Evolutionary conservation across 1,140 invertebrate genomes (phyloP).

Genomic region (Drosophila simulans): DNA sequence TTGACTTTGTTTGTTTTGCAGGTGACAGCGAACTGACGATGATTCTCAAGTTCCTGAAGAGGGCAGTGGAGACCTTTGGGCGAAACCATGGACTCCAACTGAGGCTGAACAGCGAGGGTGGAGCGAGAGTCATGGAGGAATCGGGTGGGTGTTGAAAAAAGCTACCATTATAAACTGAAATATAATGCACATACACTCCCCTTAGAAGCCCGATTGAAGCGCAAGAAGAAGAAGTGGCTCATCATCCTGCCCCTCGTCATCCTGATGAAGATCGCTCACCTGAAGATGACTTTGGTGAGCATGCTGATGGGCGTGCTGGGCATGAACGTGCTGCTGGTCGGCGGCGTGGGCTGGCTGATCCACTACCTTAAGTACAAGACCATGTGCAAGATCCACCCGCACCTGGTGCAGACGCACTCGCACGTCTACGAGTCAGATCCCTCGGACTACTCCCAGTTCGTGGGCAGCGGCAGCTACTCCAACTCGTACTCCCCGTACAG

Average conservation of each 20-base stretch:
- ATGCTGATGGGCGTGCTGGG: constrained; percentile 67
- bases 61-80: constrained; percentile 74
- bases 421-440: constrained; percentile 82
- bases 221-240: constrained; percentile 76
- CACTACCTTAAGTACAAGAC: constrained; percentile 82
- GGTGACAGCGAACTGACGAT: constrained; percentile 70
- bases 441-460: constrained; percentile 75
- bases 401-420: constrained; percentile 78
- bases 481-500: constrained; percentile 64
- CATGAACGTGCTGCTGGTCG: constrained; percentile 75
- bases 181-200: neutral
- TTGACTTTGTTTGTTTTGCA: constrained; percentile 33
- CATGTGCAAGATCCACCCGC: constrained; percentile 81
- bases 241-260: constrained; percentile 76
- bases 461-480: constrained; percentile 76
- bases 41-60: constrained; percentile 75
- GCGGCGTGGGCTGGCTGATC: constrained; percentile 76
- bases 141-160: constrained; percentile 43
- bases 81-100: constrained; percentile 76
- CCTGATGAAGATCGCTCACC: constrained; percentile 76
- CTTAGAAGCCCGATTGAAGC: constrained; percentile 50
- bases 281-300: constrained; percentile 79
- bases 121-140: constrained; percentile 66
- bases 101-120: constrained; percentile 56
- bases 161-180: neutral